These are phyloP conservation scores for Galeruca laticollis DNA, from an alignment of 2,888 invertebrate species.

Conservation along the genomic window DNA sequence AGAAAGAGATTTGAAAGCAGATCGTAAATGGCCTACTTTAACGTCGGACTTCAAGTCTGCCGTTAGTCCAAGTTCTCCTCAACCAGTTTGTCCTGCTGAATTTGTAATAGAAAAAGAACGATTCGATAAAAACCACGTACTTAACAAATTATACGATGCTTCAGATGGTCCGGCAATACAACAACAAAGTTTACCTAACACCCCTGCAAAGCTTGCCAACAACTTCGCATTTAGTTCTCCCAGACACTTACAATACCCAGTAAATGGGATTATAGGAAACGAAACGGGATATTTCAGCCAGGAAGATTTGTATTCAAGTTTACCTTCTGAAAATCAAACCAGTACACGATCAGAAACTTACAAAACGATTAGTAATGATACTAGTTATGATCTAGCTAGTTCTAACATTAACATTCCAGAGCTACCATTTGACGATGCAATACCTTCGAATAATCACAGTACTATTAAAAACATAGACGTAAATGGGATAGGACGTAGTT, in stretches of 20 bases:
- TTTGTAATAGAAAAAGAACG: conserved; percentile 69
- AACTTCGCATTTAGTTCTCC: conserved; percentile 30
- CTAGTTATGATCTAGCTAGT: conserved; percentile 56
- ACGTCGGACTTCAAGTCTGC: conserved; percentile 65
- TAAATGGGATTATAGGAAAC: conserved; percentile 35
- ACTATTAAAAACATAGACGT: background rate
- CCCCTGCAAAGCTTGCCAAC: conserved; percentile 19
- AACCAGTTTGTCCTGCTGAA: conserved; percentile 67
- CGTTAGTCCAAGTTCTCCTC: conserved; percentile 61
- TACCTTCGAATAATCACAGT: conserved; percentile 3
- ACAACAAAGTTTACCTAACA: conserved; percentile 25
- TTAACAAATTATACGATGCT: conserved; percentile 67
- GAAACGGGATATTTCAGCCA: conserved; percentile 51
- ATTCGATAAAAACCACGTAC: conserved; percentile 66
- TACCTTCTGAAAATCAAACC: conserved; percentile 52
- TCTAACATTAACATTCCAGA: conserved; percentile 57
- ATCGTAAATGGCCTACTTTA: conserved; percentile 76
- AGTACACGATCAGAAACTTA: conserved; percentile 55
- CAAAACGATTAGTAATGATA: conserved; percentile 56
- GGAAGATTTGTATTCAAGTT: conserved; percentile 57
- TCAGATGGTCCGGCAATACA: conserved; percentile 30
- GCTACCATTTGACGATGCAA: conserved; percentile 55
- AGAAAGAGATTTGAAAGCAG: conserved; percentile 70
- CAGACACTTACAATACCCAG: conserved; percentile 18
- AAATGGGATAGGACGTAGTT: background rate